Percentiles rank a stretch among this genome's conserved stretches.
Evolutionary conservation across 2,113 vertebrate genomes (phyloP).

Genomic region (Lycaon pictus): DNA sequence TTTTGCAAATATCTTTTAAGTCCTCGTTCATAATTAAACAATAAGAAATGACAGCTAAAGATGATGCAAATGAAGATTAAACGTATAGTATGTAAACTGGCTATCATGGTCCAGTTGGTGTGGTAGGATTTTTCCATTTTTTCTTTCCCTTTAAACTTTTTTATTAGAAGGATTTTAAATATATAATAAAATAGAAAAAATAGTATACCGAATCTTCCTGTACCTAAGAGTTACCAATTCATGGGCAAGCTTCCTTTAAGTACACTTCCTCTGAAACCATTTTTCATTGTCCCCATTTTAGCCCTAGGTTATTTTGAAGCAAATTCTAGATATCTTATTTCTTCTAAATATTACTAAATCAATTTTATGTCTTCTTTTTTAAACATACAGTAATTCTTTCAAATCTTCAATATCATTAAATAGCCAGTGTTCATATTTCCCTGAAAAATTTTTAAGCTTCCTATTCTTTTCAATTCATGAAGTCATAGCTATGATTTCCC

Average conservation of each 20-base stretch:
- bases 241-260: background rate
- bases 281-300: background rate
- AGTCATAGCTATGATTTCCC: background rate
- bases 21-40: background rate
- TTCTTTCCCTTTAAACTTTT: background rate
- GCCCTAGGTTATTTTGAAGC: background rate
- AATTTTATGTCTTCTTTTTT: background rate
- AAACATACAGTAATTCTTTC: background rate
- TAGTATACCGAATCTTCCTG: background rate
- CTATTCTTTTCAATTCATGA: background rate
- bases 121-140: background rate
- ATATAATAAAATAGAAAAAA: background rate
- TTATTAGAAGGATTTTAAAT: background rate
- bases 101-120: background rate
- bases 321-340: background rate
- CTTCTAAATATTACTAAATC: background rate
- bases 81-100: background rate
- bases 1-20: background rate
- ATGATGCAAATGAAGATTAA: background rate
- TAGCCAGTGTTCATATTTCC: background rate
- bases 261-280: background rate
- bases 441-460: background rate
- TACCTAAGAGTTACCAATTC: background rate
- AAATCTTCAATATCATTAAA: background rate
- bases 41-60: background rate